Percentiles rank a stretch among this genome's conserved stretches.
Conservation (phyloP, 92 coral and sea anemone genomes). For the Pocillopora grandis region DNA sequence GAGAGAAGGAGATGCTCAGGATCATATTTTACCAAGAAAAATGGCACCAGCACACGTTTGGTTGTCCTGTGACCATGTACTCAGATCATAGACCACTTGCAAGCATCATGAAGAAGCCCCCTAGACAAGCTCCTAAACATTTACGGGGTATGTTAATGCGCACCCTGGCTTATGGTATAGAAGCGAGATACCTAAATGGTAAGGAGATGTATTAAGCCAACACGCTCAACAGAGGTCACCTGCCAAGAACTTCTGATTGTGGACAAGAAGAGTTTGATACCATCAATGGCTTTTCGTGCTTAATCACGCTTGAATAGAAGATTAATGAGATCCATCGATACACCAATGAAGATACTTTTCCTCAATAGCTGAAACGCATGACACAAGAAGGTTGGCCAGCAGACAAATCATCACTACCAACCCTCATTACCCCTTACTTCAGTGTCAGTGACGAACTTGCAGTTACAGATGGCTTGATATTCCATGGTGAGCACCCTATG, state of each 20-base stretch:
- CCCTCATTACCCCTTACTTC: neutral
- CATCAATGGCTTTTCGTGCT: neutral
- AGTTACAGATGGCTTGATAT: neutral
- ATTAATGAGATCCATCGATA: neutral
- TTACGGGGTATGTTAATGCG: neutral
- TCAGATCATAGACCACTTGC: conserved; percentile 30
- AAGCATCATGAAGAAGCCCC: conserved; percentile 22
- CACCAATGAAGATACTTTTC: neutral
- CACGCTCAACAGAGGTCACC: neutral
- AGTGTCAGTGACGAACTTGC: neutral
- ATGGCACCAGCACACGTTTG: conserved; percentile 19
- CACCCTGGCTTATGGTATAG: neutral
- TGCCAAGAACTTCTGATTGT: neutral
- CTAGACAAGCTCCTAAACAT: conserved; percentile 6
- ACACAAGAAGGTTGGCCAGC: neutral
- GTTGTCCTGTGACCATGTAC: conserved; percentile 9
- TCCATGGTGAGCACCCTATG: neutral
- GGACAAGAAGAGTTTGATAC: neutral
- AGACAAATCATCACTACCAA: neutral
- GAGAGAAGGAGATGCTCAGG: conserved; percentile 23
- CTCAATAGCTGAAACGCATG: neutral
- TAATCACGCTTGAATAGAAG: neutral
- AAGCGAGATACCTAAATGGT: neutral
- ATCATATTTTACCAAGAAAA: conserved; percentile 2
- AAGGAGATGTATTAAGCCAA: neutral